Base-by-base conservation (phyloP, 2,888 invertebrate species). In the Acleris emargana region DNA sequence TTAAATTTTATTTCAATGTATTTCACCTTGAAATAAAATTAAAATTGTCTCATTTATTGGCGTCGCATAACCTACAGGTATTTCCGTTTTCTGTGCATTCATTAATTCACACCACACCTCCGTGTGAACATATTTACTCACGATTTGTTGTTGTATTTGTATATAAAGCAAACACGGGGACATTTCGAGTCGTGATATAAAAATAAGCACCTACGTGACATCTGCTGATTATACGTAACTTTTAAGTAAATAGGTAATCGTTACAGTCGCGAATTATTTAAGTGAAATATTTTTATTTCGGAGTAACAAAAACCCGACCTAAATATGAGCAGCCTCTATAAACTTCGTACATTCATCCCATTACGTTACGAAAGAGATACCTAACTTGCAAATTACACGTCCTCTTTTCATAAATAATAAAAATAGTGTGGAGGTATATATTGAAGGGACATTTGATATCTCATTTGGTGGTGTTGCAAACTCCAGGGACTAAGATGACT, bases 181-280 rank as follows among this genome's bases (percentile, higher is more conserved):
- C 84, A 84, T 73, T 76, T 82, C 72, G 32, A 63, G 73, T 87
- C 90, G 90, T 91, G 90, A 89, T 83, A 69, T 67, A 60, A 67
- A 72, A 84, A 90, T 90, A 80, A 90, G 71, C 86, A 83, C 82
- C 73, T 81, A 25, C 62, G 74, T 74, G 78, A 76, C 81, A 80
- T 57, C 43, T 49, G 49, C 58, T 32, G 66, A 66, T 61, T 25
- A 42, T 53, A 60, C 51, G 60, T 66, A 55, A 60, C 52, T 50
- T 53, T 5, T 54, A 25, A 57, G 49, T 25, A 61, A 67, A 64
- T 64, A 64, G 59, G 42, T 42, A 51, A n/a, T 51, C 22, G n/a
- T 32, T 53, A 45, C 9, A 32, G 32, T 32, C 54, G 62, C 52
- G 43, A 62, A 58, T 55, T 49, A 64, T 53, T 57, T 53, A 38